phyloP scores from a whole-genome alignment of 1,140 invertebrate genomes.

The Teleopsis dalmanni region DNA sequence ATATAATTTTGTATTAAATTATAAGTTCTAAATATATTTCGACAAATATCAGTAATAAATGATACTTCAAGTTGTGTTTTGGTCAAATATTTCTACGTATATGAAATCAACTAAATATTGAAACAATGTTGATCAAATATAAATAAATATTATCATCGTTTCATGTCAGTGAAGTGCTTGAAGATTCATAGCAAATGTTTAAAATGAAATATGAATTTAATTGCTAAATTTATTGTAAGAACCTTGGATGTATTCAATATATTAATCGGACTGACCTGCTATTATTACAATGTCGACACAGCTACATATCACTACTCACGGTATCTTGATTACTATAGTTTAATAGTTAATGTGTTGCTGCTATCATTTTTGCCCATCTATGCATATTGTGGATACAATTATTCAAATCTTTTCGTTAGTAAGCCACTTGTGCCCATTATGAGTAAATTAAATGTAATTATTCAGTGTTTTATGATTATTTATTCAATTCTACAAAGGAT shows the following conservation, averaged over 20 bases:
- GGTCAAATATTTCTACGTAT: too few species aligned
- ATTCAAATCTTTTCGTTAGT: neutral
- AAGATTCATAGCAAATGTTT: too few species aligned
- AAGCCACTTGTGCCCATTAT: neutral
- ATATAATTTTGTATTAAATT: too few species aligned
- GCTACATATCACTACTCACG: neutral
- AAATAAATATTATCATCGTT: too few species aligned
- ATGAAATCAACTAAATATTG: too few species aligned
- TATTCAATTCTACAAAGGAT: neutral
- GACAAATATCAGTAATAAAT: too few species aligned
- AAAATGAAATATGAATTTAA: neutral
- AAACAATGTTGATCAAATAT: too few species aligned
- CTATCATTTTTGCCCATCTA: neutral
- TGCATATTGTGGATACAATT: neutral
- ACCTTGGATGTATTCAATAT: neutral
- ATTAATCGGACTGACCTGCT: neutral
- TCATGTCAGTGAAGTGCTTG: too few species aligned
- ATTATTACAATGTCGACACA: neutral
- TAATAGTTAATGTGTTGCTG: neutral
- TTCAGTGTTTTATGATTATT: neutral
- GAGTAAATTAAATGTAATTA: neutral
- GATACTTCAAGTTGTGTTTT: too few species aligned
- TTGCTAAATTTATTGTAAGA: neutral
- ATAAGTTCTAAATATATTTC: too few species aligned
- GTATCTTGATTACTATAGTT: neutral